Percentiles rank a stretch among this genome's conserved stretches.
phyloP scores from a whole-genome alignment of 1,140 invertebrate genomes.

The Plodia interpunctella region DNA sequence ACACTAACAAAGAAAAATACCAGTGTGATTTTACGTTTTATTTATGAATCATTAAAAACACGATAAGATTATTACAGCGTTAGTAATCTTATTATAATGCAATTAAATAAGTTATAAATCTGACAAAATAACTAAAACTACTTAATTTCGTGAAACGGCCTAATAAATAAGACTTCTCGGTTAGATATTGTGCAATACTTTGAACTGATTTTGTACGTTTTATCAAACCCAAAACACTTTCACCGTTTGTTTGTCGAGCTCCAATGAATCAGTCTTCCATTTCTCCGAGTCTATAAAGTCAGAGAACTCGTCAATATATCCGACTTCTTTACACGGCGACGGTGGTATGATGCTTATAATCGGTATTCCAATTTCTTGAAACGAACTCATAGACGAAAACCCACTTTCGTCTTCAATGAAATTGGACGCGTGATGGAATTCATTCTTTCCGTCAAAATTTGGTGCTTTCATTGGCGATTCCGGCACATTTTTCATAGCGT shows the following conservation, averaged over 20 bases:
- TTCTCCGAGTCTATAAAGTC: conserved; percentile 42
- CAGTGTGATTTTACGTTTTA: conserved; percentile 1
- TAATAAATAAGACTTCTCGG: conserved; percentile 2
- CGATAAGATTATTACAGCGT: conserved; percentile 10
- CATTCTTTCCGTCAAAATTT: conserved; percentile 56
- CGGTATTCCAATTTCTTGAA: conserved; percentile 86
- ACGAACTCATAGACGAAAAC: conserved; percentile 89
- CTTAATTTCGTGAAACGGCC: conserved; percentile 14
- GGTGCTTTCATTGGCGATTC: conserved; percentile 31
- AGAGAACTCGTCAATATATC: conserved; percentile 46
- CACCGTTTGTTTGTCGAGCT: conserved; percentile 61
- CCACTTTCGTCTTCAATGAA: conserved; percentile 86
- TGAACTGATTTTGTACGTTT: conserved; percentile 31
- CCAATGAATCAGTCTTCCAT: conserved; percentile 51
- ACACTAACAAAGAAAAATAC: background rate
- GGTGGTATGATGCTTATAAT: conserved; percentile 69
- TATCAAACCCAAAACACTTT: conserved; percentile 70
- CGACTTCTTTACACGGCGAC: conserved; percentile 60
- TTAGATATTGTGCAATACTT: conserved; percentile 8
- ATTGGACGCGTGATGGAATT: conserved; percentile 65
- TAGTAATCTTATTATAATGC: conserved; percentile 12
- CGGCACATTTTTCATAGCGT: conserved; percentile 23
- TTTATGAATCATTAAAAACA: conserved; percentile 10
- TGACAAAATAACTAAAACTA: conserved; percentile 14
- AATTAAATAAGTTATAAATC: conserved; percentile 12